Percentiles rank a stretch among this genome's conserved stretches.
Evolutionary conservation across 2,888 invertebrate genomes (phyloP).

Genomic region (Osmoderma eremita): DNA sequence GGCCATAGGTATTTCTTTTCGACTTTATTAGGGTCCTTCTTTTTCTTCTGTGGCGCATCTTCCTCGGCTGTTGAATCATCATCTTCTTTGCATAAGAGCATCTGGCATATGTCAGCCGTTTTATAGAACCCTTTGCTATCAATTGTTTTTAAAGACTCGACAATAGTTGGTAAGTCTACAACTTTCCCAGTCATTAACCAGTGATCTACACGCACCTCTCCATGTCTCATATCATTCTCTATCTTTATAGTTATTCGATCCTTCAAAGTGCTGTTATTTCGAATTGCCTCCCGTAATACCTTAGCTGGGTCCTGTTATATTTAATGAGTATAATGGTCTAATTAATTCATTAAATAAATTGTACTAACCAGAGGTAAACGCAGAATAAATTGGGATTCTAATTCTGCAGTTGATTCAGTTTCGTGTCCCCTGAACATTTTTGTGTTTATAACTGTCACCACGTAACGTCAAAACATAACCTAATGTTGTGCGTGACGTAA

Average conservation of each 20-base stretch:
- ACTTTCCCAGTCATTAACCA: constrained; percentile 89
- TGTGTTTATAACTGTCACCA: background rate
- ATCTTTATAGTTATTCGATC: constrained; percentile 86
- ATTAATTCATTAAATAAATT: constrained; percentile 9
- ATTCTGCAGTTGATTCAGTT: constrained; percentile 56
- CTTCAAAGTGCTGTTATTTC: constrained; percentile 80
- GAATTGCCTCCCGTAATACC: constrained; percentile 77
- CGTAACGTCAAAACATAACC: background rate
- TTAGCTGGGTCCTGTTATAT: constrained; percentile 74
- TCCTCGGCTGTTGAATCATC: constrained; percentile 83
- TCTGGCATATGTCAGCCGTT: constrained; percentile 95
- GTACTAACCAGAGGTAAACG: constrained; percentile 55
- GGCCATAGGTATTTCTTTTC: constrained; percentile 95
- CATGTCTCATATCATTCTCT: constrained; percentile 88
- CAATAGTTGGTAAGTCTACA: constrained; percentile 89
- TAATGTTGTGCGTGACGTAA: too few species aligned
- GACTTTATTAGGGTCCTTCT: constrained; percentile 80
- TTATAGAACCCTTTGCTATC: constrained; percentile 98
- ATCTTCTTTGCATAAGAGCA: constrained; percentile 89
- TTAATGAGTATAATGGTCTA: constrained; percentile 8
- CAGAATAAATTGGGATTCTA: constrained; percentile 61
- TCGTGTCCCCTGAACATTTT: constrained; percentile 48
- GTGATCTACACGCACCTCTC: constrained; percentile 89
- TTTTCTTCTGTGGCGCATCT: constrained; percentile 82
- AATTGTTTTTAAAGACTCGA: constrained; percentile 94